These are phyloP conservation scores for Torymus auratus DNA, from an alignment of 2,888 invertebrate genomes.

Conservation along the genomic window DNA sequence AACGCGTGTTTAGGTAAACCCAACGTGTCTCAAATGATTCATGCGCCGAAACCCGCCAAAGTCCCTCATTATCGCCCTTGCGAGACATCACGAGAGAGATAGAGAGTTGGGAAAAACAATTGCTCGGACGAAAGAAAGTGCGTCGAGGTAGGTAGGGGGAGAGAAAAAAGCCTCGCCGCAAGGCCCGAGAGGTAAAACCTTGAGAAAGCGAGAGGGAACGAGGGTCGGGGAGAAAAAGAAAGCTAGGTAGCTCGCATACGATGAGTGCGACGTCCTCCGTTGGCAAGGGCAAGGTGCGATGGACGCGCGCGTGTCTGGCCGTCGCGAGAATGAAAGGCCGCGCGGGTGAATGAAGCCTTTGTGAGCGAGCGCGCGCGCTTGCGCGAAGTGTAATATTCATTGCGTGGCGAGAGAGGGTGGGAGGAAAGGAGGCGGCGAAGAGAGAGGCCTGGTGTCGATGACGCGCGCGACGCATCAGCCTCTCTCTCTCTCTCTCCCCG, in stretches of 20 bases:
- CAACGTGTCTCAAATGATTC: constrained; percentile 12
- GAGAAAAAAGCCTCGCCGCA: constrained; percentile 14
- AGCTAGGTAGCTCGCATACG: too few species aligned
- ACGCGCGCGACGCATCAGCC: constrained; percentile 18
- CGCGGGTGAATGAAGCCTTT: constrained; percentile 42
- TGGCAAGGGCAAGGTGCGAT: constrained; percentile 65
- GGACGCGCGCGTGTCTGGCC: constrained; percentile 23
- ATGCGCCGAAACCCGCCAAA: constrained; percentile 25
- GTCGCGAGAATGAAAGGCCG: constrained; percentile 44
- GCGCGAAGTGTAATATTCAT: constrained; percentile 52
- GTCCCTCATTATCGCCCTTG: constrained; percentile 42
- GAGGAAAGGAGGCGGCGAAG: neutral
- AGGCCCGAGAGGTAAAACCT: constrained; percentile 59
- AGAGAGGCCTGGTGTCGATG: neutral
- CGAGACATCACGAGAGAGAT: neutral
- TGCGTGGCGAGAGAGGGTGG: neutral
- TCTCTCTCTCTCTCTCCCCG: constrained; percentile 33
- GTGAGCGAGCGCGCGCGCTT: constrained; percentile 6
- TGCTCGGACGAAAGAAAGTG: constrained; percentile 19
- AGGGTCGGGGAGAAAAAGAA: constrained; percentile 41
- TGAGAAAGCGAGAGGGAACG: constrained; percentile 57
- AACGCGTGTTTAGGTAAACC: too few species aligned
- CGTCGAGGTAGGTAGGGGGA: constrained; percentile 10
- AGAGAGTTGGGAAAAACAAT: constrained; percentile 31
- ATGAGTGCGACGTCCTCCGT: too few species aligned